Conservation (phyloP, 2,797 vertebrate species). For the Acrossocheilus fasciatus region DNA sequence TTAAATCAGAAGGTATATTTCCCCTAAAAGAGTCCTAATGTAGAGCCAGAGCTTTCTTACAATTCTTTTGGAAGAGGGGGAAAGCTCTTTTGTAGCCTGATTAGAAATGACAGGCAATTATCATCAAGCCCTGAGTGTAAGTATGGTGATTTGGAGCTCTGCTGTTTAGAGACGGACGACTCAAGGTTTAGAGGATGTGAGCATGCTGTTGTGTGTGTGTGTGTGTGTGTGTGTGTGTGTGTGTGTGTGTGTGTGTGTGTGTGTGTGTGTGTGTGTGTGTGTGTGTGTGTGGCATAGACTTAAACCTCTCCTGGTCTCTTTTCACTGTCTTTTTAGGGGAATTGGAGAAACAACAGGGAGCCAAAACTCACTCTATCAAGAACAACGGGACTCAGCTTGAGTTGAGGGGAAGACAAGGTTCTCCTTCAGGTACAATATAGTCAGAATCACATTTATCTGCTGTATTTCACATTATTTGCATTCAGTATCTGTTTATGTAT, state of each 20-base stretch:
- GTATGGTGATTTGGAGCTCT: slow-evolving; percentile 43
- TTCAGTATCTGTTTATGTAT: not conserved
- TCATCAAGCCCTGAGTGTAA: slow-evolving; percentile 71
- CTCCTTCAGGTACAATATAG: slow-evolving; percentile 63
- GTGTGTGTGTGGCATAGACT: not conserved
- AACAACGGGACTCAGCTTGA: slow-evolving; percentile 89
- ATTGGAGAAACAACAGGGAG: slow-evolving; percentile 94
- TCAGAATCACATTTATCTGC: slow-evolving; percentile 5
- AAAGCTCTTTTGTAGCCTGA: slow-evolving; percentile 66
- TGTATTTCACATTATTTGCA: not conserved
- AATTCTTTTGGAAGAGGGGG: slow-evolving; percentile 52
- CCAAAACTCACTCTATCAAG: slow-evolving; percentile 87
- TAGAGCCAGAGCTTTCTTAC: slow-evolving; percentile 1
- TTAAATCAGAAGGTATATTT: slow-evolving; percentile 29
- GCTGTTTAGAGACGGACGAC: not conserved
- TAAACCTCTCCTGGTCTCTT: not conserved
- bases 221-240: not conserved
- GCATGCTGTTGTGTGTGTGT: not conserved
- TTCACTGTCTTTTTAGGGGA: slow-evolving; percentile 83
- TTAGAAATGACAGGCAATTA: slow-evolving; percentile 75
- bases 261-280: not conserved
- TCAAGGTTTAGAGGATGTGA: not conserved
- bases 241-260: not conserved
- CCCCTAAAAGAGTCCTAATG: not conserved
- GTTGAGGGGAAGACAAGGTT: slow-evolving; percentile 84